phyloP scores from a whole-genome alignment of 1,140 invertebrate genomes.

The Eufriesea mexicana region DNA sequence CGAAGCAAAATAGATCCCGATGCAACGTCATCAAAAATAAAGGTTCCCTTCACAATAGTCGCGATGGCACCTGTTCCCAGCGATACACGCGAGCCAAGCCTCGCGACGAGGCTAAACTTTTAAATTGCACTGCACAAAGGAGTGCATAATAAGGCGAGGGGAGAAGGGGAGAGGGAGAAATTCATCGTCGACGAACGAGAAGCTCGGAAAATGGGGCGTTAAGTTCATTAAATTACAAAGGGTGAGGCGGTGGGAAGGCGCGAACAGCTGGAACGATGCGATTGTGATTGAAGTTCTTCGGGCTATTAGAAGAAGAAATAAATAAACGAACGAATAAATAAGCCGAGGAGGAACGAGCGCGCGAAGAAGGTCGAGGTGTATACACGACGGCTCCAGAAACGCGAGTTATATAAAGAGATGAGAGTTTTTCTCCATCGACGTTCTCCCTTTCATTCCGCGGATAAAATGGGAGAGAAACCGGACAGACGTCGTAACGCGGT shows the following conservation, averaged over 20 bases:
- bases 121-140: constrained; percentile 54
- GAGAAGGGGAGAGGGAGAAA: constrained; percentile 6
- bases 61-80: constrained; percentile 21
- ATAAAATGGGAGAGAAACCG: constrained; percentile 1
- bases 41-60: too few relatives aligned
- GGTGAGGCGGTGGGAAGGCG: constrained; percentile 19
- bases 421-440: constrained; percentile 41
- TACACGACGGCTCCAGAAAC: constrained; percentile 17
- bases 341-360: neutral
- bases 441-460: neutral
- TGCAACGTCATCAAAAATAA: too few relatives aligned
- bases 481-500: constrained; percentile 35
- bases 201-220: constrained; percentile 28
- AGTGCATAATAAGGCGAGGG: constrained; percentile 45
- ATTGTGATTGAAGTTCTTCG: constrained; percentile 37
- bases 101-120: constrained; percentile 43
- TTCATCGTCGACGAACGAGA: constrained; percentile 20
- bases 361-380: neutral
- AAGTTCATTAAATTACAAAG: constrained; percentile 61
- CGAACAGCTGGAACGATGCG: constrained; percentile 9
- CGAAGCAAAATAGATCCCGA: too few relatives aligned
- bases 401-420: constrained; percentile 46
- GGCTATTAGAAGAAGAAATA: neutral
- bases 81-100: constrained; percentile 30
- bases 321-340: constrained; percentile 19